These are phyloP conservation scores for Camelus bactrianus DNA, from an alignment of 2,113 vertebrate genomes.

Conservation along the genomic window DNA sequence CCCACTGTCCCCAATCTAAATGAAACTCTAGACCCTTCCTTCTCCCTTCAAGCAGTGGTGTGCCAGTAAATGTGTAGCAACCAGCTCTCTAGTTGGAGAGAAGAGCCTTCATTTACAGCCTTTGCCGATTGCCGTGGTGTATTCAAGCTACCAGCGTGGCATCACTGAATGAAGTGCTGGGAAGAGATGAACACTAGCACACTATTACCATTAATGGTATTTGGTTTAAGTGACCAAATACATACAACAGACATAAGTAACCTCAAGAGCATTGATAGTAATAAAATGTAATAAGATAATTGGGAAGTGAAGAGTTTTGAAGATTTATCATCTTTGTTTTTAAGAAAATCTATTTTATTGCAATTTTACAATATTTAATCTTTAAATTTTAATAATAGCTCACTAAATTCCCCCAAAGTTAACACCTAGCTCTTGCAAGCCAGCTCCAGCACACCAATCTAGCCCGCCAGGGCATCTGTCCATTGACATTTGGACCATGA, in stretches of 20 bases:
- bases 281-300: not conserved
- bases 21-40: not conserved
- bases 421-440: not conserved
- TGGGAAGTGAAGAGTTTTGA: not conserved
- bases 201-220: too few relatives aligned
- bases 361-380: not conserved
- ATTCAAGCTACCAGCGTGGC: not conserved
- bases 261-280: not conserved
- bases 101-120: not conserved
- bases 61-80: not conserved
- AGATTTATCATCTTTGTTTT: not conserved
- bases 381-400: not conserved
- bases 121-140: not conserved
- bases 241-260: not conserved
- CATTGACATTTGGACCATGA: not conserved
- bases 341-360: not conserved
- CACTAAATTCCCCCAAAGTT: not conserved
- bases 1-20: not conserved
- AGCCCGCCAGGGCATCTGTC: not conserved
- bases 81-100: not conserved
- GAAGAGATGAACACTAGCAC: not conserved
- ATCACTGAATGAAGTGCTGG: rapidly evolving
- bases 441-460: rapidly evolving
- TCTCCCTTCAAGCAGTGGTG: not conserved
- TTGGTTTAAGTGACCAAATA: too few relatives aligned